These are phyloP conservation scores for Macquaria australasica DNA, from an alignment of 2,113 vertebrate genomes.

Conservation along the genomic window DNA sequence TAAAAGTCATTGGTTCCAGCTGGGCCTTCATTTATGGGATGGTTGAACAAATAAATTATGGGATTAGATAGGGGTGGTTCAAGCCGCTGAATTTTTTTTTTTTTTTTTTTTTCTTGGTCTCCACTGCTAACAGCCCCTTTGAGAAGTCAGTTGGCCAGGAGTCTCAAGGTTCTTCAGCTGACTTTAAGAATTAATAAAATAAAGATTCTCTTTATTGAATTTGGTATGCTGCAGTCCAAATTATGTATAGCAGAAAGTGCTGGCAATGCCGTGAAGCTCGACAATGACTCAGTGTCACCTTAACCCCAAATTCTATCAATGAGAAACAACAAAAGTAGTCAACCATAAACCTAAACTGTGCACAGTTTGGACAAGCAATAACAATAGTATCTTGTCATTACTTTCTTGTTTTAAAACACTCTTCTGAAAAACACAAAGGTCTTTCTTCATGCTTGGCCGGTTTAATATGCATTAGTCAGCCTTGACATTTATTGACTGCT, in stretches of 20 bases:
- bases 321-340: not conserved
- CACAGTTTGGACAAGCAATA: not conserved
- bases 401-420: not conserved
- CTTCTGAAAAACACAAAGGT: not conserved
- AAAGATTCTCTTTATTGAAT: constrained; percentile 38
- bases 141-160: constrained; percentile 21
- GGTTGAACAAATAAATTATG: constrained; percentile 97
- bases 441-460: not conserved
- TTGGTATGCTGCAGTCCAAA: constrained; percentile 26
- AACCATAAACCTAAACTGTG: not conserved
- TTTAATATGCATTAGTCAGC: not conserved
- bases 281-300: constrained; percentile 12
- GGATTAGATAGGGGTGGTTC: constrained; percentile 91
- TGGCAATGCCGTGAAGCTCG: not conserved
- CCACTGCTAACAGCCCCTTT: constrained; percentile 41
- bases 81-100: constrained; percentile 68
- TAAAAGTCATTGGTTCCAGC: constrained; percentile 97
- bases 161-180: constrained; percentile 53
- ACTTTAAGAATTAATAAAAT: constrained; percentile 50
- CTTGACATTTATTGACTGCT: not conserved
- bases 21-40: constrained; percentile 96
- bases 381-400: not conserved
- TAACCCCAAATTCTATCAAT: not conserved
- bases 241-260: constrained; percentile 7
- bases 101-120: constrained; percentile 81